These are phyloP conservation scores for Protobothrops mucrosquamatus DNA, from an alignment of 2,113 vertebrate species.

Conservation along the genomic window DNA sequence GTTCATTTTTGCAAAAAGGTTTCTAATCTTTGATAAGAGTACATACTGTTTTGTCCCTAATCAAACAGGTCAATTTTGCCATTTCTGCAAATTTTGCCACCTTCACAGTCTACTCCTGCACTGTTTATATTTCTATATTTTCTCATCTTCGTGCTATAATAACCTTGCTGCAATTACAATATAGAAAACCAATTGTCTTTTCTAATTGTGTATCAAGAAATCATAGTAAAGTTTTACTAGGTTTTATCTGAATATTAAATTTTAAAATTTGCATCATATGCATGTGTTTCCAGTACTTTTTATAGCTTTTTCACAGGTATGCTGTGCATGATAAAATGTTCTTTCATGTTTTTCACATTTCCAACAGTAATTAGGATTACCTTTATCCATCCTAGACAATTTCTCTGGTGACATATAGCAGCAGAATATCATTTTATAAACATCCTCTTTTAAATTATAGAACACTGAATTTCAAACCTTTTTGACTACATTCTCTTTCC, in stretches of 20 bases:
- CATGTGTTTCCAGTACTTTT: neutral
- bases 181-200: neutral
- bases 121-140: neutral
- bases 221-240: neutral
- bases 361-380: neutral
- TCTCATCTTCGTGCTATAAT: neutral
- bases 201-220: neutral
- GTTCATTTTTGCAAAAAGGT: neutral
- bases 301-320: neutral
- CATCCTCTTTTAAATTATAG: neutral
- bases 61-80: neutral
- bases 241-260: neutral
- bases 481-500: neutral
- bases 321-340: neutral
- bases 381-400: neutral
- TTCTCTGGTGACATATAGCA: neutral
- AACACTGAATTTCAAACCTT: neutral
- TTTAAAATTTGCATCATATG: neutral
- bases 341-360: neutral
- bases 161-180: neutral
- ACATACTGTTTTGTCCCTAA: neutral
- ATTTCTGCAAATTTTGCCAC: neutral
- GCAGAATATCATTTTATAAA: neutral
- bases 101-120: neutral
- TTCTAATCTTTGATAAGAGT: neutral